Evolutionary conservation across 2,797 vertebrate genomes (phyloP), one percentile per base, ranked within the genome.

Genomic region (Tapera naevia): DNA sequence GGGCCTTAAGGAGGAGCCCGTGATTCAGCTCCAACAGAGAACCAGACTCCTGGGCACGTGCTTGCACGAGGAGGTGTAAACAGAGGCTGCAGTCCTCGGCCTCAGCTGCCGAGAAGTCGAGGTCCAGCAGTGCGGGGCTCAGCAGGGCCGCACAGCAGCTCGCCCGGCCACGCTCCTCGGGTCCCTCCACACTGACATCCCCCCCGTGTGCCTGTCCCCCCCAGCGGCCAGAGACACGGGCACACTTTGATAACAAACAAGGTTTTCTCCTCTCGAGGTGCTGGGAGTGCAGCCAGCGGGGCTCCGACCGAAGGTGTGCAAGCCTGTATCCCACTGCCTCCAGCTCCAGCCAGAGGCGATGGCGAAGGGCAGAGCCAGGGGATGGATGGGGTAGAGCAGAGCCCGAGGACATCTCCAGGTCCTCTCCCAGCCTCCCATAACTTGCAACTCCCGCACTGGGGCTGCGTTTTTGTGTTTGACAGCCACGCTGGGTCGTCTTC

Each of bases 381-480:
- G 43, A 43, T 43, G 43, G 43, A 43, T 43, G 43, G 17, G 43
- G 17, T 43, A 43, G 43, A 43, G 43, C 43, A 46, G 46, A 46
- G 46, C 19, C 21, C 17, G 27, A 57, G 70, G 12, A 32, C 7
- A 4, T 3, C 37, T 45, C 67, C 37, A 17, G 58, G 7, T 46
- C 17, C 54, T 30, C 41, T 66, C 58, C 53, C 45, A 23, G 13
- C 75, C 58, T 45, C 37, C 62, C 7, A 0, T 4, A 0, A 11
- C 7, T 24, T 50, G 28, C 4, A 21, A 33, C 37, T 25, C 58
- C 80, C 30, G 45, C 51, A 2, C 28, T 22, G 33, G 30, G n/a
- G 35, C 19, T 0, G 0, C 1, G 3, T 48, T 62, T 51, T 41
- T 22, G 30, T 51, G 35, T 25, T 27, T 6, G 3, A 39, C 21